Base-by-base conservation (phyloP, 2,797 vertebrate species). In the Coilia nasus region DNA sequence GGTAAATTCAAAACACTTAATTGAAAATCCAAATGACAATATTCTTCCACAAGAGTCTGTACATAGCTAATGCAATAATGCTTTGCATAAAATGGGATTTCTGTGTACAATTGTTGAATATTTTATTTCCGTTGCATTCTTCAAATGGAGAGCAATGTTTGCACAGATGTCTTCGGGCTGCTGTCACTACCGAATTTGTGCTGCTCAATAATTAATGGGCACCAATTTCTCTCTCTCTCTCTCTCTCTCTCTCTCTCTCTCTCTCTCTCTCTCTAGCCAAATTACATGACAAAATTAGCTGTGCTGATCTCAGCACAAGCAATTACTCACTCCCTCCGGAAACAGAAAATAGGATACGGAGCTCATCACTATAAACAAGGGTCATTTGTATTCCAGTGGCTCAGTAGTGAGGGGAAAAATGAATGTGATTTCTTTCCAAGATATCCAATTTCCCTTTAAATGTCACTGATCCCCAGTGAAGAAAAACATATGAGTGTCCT, bases 221-320 rank as follows among this genome's bases (percentile, higher is more conserved):
- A 19, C 31, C 71, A 41, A 35, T 78, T 71, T 35, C 67, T 71
- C 19, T 28, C 25, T 1, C 71, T 78, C 35, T 78, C 35, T 21
- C 31, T 35, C 7, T 54, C 50, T 54, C 50, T 54, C 50, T 9
- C 50, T 54, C 9, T 54, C 50, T 9, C 50, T 54, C 50, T 54
- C 50, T 54, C 50, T 54, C 50, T 54, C 50, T 54, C 50, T 54
- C 50, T 54, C 50, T 54, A 54, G 81, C 57, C 75, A 81, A 57
- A 67, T 85, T 83, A 81, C 81, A 59, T 85, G 82, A 50, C 82
- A 19, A 83, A 87, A 87, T 87, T 71, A 87, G 59, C 84, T 35
- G 10, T 83, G 67, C 71, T 71, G 75, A 85, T 87, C 57, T 81
- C 75, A 87, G 84, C 59, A 81, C 57, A 87, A 83, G 41, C 28